phyloP scores from a whole-genome alignment of 92 coral and sea anemone genomes.

The Meandrina meandrites region DNA sequence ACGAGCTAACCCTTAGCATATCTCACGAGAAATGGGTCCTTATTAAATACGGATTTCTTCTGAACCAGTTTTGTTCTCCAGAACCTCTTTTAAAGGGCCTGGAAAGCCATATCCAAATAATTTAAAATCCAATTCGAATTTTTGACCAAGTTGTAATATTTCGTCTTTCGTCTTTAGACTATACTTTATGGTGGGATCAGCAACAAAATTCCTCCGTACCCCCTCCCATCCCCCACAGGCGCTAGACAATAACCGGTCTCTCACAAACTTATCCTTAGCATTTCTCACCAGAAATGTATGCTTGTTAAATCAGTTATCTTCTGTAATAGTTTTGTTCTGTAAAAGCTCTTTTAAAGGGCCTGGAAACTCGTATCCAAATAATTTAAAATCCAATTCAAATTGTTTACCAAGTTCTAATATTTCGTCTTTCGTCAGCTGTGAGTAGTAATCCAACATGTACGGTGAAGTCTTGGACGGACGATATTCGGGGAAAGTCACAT shows the following conservation, averaged over 20 bases:
- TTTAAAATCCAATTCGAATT: constrained; percentile 27
- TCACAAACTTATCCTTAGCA: too few species aligned
- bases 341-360: constrained; percentile 2
- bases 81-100: background rate
- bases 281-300: background rate
- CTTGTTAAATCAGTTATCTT: background rate
- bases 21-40: too few species aligned
- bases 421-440: constrained; percentile 34
- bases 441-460: constrained; percentile 30
- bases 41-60: too few species aligned
- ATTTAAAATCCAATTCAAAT: constrained; percentile 51
- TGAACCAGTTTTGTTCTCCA: too few species aligned
- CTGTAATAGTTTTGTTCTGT: background rate
- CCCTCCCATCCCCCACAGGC: too few species aligned
- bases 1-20: too few species aligned
- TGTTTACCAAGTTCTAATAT: constrained; percentile 26
- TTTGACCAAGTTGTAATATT: too few species aligned
- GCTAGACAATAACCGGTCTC: too few species aligned
- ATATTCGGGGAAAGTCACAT: constrained; percentile 39
- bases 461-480: constrained; percentile 33
- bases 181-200: too few species aligned
- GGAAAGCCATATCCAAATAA: constrained; percentile 47
- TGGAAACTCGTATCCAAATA: constrained; percentile 51
- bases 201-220: too few species aligned
- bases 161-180: too few species aligned